Percentiles rank a stretch among this genome's conserved stretches.
phyloP scores from a whole-genome alignment of 2,797 vertebrate genomes.

The Gymnoscopelus braueri region DNA sequence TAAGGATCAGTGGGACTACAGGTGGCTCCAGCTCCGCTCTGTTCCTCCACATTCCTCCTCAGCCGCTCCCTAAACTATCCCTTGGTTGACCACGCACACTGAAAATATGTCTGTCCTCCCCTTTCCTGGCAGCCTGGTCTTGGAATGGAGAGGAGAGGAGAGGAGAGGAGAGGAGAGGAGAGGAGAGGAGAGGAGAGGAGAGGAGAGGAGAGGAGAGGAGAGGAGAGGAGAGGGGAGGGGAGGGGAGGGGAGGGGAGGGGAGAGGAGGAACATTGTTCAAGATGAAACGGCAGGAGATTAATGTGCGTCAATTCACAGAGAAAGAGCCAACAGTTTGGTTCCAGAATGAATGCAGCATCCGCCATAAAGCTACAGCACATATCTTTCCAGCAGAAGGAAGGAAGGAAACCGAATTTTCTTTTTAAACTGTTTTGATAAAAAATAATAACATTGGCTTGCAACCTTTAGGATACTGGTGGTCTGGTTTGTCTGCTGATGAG shows the following conservation, averaged over 20 bases:
- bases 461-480: too few species aligned
- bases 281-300: neutral
- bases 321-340: too few species aligned
- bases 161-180: conserved; percentile 2
- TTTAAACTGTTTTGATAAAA: neutral
- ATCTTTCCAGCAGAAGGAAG: neutral
- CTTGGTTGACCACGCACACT: conserved; percentile 23
- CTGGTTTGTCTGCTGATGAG: too few species aligned
- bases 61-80: conserved; percentile 13
- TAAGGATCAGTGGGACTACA: conserved; percentile 1
- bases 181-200: neutral
- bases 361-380: neutral
- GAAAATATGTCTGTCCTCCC: conserved; percentile 25
- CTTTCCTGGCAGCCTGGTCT: conserved; percentile 1
- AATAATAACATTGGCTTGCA: neutral
- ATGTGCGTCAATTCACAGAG: too few species aligned
- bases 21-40: neutral
- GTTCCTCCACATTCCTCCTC: conserved; percentile 27
- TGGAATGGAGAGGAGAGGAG: neutral
- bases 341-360: too few species aligned
- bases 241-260: neutral
- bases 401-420: neutral
- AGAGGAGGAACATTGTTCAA: conserved; percentile 2
- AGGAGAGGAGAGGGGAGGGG: too few species aligned
- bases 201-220: neutral